These are phyloP conservation scores for Trichogramma pretiosum DNA, from an alignment of 1,140 invertebrate genomes.

Conservation along the genomic window DNA sequence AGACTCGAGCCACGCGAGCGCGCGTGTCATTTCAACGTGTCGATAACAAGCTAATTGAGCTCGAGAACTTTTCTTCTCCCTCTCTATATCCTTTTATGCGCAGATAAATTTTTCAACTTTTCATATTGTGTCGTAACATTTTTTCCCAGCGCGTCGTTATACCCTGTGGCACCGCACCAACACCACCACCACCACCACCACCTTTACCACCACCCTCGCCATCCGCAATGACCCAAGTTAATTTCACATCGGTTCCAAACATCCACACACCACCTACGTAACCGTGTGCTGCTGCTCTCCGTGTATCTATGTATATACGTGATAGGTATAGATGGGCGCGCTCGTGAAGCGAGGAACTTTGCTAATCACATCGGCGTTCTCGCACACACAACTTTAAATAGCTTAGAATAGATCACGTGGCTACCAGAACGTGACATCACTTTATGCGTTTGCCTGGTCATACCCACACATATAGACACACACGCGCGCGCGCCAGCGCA, in stretches of 20 bases:
- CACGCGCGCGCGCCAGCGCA: background rate
- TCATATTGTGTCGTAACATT: no score
- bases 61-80: no score
- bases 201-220: no score
- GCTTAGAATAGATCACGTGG: constrained; percentile 15
- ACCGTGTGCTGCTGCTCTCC: background rate
- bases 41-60: no score
- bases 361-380: constrained; percentile 17
- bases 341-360: background rate
- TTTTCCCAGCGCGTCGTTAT: background rate
- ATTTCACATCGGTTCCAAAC: background rate
- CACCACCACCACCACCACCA: no score
- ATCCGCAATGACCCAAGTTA: constrained; percentile 8
- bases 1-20: no score
- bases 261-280: background rate
- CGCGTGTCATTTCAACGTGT: no score
- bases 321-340: background rate
- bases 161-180: no score
- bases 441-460: no score
- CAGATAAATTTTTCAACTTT: no score
- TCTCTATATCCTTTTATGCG: no score
- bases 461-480: no score
- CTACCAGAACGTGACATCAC: constrained; percentile 8
- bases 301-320: background rate
- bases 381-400: constrained; percentile 19